These are phyloP conservation scores for Nymphalis polychloros DNA, from an alignment of 2,888 invertebrate species.

Conservation along the genomic window DNA sequence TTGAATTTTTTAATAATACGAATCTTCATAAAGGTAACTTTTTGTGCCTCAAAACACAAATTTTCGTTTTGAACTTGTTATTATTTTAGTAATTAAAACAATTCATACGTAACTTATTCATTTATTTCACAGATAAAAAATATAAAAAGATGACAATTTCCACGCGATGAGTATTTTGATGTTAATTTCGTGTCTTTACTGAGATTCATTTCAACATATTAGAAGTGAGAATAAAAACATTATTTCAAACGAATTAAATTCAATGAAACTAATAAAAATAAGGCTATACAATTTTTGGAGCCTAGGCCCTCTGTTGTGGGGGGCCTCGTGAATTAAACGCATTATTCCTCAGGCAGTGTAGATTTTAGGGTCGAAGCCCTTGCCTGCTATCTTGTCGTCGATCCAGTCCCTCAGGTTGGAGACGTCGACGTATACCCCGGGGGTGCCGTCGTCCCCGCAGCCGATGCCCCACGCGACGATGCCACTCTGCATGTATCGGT, in stretches of 20 bases:
- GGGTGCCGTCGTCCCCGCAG: slow-evolving; percentile 69
- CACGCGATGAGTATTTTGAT: background rate
- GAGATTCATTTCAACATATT: too few relatives aligned
- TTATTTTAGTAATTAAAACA: background rate
- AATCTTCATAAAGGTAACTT: too few relatives aligned
- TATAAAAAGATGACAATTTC: background rate
- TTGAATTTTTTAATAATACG: too few relatives aligned
- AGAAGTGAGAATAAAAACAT: background rate
- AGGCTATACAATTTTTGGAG: background rate
- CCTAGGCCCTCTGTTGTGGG: background rate
- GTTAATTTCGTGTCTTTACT: background rate
- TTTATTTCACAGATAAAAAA: slow-evolving; percentile 5
- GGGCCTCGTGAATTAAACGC: background rate
- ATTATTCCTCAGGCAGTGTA: slow-evolving; percentile 45
- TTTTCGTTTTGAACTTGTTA: too few relatives aligned
- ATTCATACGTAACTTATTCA: background rate
- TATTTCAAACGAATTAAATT: background rate
- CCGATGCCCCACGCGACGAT: slow-evolving; percentile 90
- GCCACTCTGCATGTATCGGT: slow-evolving; percentile 62
- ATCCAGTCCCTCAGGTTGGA: slow-evolving; percentile 86
- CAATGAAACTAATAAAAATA: background rate
- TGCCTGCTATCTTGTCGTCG: slow-evolving; percentile 78
- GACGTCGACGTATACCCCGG: slow-evolving; percentile 67
- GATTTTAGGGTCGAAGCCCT: slow-evolving; percentile 65
- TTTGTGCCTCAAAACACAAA: too few relatives aligned